These are phyloP conservation scores for Podotricha telesiphe DNA, from an alignment of 2,888 invertebrate genomes.

Conservation along the genomic window DNA sequence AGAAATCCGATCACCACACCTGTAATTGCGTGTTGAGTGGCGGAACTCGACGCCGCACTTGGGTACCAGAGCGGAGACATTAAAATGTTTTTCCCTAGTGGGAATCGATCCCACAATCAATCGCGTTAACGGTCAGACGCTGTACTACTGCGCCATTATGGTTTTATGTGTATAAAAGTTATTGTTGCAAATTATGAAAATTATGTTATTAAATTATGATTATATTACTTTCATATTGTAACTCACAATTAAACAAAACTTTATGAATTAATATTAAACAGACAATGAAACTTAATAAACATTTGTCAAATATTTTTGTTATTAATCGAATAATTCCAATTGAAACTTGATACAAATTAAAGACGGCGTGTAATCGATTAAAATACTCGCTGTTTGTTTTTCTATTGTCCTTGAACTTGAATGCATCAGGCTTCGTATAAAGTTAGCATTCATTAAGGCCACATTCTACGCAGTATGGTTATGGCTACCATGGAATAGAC, in stretches of 20 bases:
- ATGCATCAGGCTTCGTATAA: conserved; percentile 51
- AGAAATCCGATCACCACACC: too few relatives aligned
- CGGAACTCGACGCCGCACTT: too few relatives aligned
- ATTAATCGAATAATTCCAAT: neutral
- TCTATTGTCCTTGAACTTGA: conserved; percentile 55
- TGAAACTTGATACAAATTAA: neutral
- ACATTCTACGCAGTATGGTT: conserved; percentile 37
- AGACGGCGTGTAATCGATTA: conserved; percentile 13
- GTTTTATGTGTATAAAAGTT: too few relatives aligned
- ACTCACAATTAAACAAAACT: neutral
- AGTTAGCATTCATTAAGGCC: conserved; percentile 48
- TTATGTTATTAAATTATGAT: neutral
- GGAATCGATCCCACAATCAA: too few relatives aligned
- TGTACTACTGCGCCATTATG: too few relatives aligned
- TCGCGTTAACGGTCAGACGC: too few relatives aligned
- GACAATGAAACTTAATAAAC: neutral
- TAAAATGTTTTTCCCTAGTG: too few relatives aligned
- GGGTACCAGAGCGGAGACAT: too few relatives aligned
- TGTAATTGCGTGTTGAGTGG: too few relatives aligned
- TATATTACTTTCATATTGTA: neutral
- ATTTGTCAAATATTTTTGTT: neutral
- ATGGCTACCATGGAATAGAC: neutral
- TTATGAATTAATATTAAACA: neutral
- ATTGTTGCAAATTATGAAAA: neutral
- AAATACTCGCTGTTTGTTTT: conserved; percentile 18